Conservation (phyloP, 2,797 vertebrate species). For the Siniperca undulata region DNA sequence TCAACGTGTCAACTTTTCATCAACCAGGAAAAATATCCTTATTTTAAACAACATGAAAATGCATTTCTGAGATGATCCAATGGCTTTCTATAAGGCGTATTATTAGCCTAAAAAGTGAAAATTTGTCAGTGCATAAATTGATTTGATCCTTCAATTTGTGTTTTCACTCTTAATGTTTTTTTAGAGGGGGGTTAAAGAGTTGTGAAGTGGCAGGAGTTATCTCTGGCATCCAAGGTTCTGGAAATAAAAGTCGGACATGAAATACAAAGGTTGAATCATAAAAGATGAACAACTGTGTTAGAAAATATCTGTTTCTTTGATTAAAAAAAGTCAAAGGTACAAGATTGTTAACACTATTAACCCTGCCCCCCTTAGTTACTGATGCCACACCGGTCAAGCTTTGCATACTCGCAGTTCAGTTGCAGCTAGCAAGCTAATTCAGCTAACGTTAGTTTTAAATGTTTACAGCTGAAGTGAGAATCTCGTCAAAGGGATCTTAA, state of each 20-base stretch:
- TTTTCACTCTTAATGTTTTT: not conserved
- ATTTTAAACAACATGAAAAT: not conserved
- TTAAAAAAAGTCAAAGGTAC: not conserved
- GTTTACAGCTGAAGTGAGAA: not conserved
- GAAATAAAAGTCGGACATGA: not conserved
- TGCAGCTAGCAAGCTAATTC: not conserved
- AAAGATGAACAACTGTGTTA: not conserved
- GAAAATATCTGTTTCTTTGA: not conserved
- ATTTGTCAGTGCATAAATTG: no score
- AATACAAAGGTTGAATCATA: not conserved
- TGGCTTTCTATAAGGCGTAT: not conserved
- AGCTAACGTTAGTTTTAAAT: not conserved
- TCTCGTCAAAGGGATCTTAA: not conserved
- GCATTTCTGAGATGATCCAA: no score
- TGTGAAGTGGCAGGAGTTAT: not conserved
- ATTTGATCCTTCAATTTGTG: not conserved
- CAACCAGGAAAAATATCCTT: not conserved
- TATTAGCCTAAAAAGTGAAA: not conserved
- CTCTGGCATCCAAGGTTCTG: not conserved
- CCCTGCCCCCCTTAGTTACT: not conserved
- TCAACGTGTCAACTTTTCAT: not conserved
- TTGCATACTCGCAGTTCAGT: not conserved
- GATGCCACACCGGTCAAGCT: not conserved
- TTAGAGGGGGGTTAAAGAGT: not conserved
- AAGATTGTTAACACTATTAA: not conserved